Conservation (phyloP, 2,888 invertebrate species). For the Trichopoda pennipes region DNA sequence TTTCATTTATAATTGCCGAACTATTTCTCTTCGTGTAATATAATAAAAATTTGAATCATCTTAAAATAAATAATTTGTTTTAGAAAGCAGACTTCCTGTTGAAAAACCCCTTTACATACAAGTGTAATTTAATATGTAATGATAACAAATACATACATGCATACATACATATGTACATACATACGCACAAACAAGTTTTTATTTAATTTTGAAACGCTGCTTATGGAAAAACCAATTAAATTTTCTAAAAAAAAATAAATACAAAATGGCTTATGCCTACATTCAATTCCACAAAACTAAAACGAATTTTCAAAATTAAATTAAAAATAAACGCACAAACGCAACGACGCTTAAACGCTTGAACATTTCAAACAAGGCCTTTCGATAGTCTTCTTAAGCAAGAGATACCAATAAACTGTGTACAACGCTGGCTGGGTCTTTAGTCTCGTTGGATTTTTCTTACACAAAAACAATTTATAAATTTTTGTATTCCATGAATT, state of each 20-base stretch:
- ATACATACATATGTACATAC: background rate
- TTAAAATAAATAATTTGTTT: too few relatives aligned
- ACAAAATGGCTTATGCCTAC: background rate
- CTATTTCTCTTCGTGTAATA: too few relatives aligned
- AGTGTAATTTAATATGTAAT: background rate
- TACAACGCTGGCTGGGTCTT: background rate
- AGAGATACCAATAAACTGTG: background rate
- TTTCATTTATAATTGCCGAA: too few relatives aligned
- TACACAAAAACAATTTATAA: background rate
- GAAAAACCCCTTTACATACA: background rate
- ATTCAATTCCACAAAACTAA: background rate
- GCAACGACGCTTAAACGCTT: background rate
- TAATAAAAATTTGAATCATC: too few relatives aligned
- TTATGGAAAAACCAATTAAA: too few relatives aligned
- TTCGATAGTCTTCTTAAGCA: conserved; percentile 8
- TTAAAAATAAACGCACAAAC: too few relatives aligned
- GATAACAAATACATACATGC: background rate
- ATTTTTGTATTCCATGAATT: background rate
- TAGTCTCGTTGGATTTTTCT: too few relatives aligned
- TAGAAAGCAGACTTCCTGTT: too few relatives aligned
- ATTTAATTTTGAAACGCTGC: background rate
- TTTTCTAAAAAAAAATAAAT: background rate
- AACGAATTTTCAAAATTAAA: background rate
- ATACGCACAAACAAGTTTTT: background rate
- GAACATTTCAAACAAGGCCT: conserved; percentile 21